Evolutionary conservation across 2,888 invertebrate species (phyloP).

Genomic region (Pterobdella sp.): DNA sequence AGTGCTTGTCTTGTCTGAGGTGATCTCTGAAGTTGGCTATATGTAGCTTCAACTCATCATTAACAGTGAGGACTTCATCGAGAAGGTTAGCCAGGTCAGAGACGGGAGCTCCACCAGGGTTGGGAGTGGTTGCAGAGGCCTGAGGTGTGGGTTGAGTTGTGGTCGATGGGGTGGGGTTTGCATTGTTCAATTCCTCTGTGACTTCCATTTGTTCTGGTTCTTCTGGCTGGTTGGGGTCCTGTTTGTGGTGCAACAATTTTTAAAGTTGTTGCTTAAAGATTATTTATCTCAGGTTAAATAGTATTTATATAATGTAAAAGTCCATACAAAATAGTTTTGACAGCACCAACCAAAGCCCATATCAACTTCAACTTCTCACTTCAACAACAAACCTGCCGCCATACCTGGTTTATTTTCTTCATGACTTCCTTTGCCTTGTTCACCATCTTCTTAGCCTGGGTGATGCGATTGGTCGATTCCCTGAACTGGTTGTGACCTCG

Average conservation of each 20-base stretch:
- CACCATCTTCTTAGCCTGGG: conserved; percentile 52
- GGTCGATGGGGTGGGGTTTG: not conserved
- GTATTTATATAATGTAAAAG: too few species aligned
- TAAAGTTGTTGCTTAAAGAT: not conserved
- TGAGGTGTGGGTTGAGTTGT: not conserved
- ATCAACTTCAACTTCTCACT: not conserved
- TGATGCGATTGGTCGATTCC: conserved; percentile 47
- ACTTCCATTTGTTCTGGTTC: not conserved
- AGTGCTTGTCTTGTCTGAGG: not conserved
- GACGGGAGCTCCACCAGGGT: conserved; percentile 52
- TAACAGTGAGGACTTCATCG: conserved; percentile 22
- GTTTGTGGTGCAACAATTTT: not conserved
- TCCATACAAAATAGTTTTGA: too few species aligned
- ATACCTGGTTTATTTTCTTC: conserved; percentile 49
- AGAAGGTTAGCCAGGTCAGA: conserved; percentile 24
- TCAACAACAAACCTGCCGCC: conserved; percentile 36
- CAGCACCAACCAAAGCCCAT: not conserved
- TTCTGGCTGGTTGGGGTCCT: not conserved
- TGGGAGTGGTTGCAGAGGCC: conserved; percentile 58
- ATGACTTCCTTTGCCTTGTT: conserved; percentile 54
- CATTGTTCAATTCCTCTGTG: not conserved
- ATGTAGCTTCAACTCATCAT: conserved; percentile 17
- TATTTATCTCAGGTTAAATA: not conserved
- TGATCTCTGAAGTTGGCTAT: conserved; percentile 17
- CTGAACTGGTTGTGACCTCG: conserved; percentile 34